A percentile compares a stretch with the other conserved stretches of the same genome.
phyloP scores from a whole-genome alignment of 2,113 vertebrate species.

The Myotis brandtii region DNA sequence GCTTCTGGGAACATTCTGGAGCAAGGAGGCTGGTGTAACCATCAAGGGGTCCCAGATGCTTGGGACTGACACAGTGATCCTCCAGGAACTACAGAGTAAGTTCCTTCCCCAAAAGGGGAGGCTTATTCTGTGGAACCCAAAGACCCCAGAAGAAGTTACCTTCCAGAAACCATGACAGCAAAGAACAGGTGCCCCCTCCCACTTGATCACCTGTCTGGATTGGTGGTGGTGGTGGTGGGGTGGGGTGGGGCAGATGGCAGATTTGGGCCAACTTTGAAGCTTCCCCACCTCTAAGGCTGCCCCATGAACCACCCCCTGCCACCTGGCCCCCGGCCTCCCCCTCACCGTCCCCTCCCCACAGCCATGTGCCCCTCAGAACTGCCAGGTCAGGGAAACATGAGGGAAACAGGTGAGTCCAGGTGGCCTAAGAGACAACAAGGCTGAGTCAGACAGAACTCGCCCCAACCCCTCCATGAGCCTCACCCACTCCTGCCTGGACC shows the following conservation, averaged over 20 bases:
- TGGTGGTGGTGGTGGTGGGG: fast-evolving
- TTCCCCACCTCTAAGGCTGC: background rate
- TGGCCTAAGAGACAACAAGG: background rate
- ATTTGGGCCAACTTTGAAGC: too few relatives aligned
- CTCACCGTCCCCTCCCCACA: fast-evolving
- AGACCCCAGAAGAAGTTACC: background rate
- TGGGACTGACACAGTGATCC: background rate
- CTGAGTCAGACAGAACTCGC: background rate
- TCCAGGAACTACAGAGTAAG: background rate
- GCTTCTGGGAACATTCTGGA: background rate
- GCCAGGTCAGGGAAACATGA: background rate
- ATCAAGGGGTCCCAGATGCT: fast-evolving
- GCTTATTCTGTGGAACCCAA: constrained; percentile 28
- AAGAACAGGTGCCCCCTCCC: background rate
- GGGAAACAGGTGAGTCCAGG: background rate
- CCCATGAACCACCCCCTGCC: too few relatives aligned
- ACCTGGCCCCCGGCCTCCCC: fast-evolving
- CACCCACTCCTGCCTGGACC: fast-evolving
- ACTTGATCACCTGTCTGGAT: background rate
- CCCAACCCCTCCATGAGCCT: too few relatives aligned
- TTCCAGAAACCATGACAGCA: background rate
- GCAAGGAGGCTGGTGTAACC: background rate
- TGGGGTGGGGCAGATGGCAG: background rate
- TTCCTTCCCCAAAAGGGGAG: fast-evolving
- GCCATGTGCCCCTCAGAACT: fast-evolving